phyloP scores from a whole-genome alignment of 2,113 vertebrate species.

The Albula goreensis region DNA sequence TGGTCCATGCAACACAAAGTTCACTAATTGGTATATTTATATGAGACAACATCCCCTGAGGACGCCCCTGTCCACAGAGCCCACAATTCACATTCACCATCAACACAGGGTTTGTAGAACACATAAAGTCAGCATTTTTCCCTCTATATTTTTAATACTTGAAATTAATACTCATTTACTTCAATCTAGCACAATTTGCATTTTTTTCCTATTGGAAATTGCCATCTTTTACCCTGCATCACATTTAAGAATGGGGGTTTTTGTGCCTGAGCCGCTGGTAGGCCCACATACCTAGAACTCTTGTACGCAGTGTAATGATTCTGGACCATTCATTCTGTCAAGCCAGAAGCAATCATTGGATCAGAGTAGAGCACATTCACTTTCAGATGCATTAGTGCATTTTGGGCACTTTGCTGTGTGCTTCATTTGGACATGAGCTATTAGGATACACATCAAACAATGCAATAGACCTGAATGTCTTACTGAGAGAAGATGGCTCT shows the following conservation, averaged over 20 bases:
- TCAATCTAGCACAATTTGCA: no score
- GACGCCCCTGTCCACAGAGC: background rate
- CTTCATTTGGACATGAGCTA: conserved; percentile 52
- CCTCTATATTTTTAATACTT: no score
- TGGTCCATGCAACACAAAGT: background rate
- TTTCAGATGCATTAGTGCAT: conserved; percentile 61
- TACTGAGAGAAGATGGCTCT: conserved; percentile 24
- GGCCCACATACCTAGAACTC: background rate
- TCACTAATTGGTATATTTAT: background rate
- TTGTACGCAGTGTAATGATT: conserved; percentile 46
- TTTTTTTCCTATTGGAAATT: background rate
- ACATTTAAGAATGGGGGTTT: background rate
- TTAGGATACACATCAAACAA: conserved; percentile 51
- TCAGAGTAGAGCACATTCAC: conserved; percentile 39
- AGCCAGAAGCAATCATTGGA: conserved; percentile 38
- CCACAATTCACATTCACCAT: background rate
- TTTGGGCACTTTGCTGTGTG: conserved; percentile 40
- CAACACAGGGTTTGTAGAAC: background rate
- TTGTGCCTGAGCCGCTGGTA: background rate
- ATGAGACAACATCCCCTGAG: background rate
- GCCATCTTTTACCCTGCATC: background rate
- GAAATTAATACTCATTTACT: background rate
- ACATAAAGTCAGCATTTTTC: background rate
- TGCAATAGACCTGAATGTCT: conserved; percentile 53
- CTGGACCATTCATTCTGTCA: conserved; percentile 52